phyloP scores from a whole-genome alignment of 1,140 invertebrate genomes.

The Manduca sexta region DNA sequence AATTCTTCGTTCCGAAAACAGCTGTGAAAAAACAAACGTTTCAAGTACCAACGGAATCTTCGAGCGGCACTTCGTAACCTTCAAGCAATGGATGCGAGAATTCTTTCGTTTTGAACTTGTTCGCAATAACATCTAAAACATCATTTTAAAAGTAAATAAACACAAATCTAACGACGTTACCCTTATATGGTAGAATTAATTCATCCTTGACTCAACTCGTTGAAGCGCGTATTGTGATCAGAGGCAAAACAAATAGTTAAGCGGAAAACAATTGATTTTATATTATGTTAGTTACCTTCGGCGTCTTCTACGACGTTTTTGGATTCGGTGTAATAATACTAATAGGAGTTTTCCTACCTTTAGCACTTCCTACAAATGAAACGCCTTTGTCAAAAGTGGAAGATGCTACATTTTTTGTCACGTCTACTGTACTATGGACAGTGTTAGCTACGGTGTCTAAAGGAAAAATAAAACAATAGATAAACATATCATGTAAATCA shows the following conservation, averaged over 20 bases:
- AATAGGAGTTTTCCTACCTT: conserved; percentile 31
- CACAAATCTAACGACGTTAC: conserved; percentile 4
- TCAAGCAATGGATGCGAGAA: conserved; percentile 16
- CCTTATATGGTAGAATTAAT: neutral
- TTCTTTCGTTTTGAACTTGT: conserved; percentile 18
- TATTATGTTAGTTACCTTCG: conserved; percentile 18
- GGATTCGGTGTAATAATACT: neutral
- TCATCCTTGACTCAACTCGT: no score
- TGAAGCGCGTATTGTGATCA: no score
- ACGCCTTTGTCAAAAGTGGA: conserved; percentile 40
- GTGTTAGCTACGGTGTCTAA: conserved; percentile 24
- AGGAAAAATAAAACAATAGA: neutral
- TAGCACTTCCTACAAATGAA: conserved; percentile 34
- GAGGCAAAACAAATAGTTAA: no score
- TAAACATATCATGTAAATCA: neutral
- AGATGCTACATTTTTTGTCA: conserved; percentile 43
- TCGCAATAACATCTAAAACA: conserved; percentile 26
- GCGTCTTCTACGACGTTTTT: conserved; percentile 7
- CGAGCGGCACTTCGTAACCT: conserved; percentile 22
- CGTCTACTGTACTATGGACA: conserved; percentile 36
- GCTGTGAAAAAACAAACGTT: neutral
- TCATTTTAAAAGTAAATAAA: conserved; percentile 1
- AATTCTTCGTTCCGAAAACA: neutral
- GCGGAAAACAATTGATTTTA: no score
- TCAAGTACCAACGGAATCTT: conserved; percentile 14